Base-by-base conservation (phyloP, 1,140 invertebrate genomes). In the Campodea augens region DNA sequence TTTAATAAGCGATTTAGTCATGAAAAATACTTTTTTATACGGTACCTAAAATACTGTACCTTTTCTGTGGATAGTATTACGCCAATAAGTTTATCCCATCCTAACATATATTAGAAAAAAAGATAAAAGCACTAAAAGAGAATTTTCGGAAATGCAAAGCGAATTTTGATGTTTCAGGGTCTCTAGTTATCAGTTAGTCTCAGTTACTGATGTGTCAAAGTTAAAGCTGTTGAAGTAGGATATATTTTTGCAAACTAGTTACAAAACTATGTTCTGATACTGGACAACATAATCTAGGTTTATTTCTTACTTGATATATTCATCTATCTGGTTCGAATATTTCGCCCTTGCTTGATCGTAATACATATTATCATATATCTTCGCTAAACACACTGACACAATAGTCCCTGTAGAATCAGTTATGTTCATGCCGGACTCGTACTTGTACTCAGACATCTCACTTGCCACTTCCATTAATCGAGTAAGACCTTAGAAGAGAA, bases 321-420 rank as follows among this genome's bases (percentile, higher is more conserved):
- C 81, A 58, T 89, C 78, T 48, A 92, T 78, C 54, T 81, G 78
- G 5, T 74, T 71, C 18, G 74, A 70, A 56, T 81, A 96, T 24
- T 68, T 72, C 44, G 83, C 75, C 53, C 78, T 75, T 2, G 77
- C 74, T 54, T 78, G 71, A 57, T 98, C 93, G 57, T 86, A 85
- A 55, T 85, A 84, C 78, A 93, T 87, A 56, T 93, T 91, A 55
- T 93, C 88, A 63, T 91, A 97, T 45, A 96, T 74, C 53, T 78
- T 74, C 2, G 82, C 75, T 32, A 98, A 65, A 50, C 85, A 83
- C 13, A 91, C 81, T 5, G 91, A 81, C 0, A 83, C 80, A 53
- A 92, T 78, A 24, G 86, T 85, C 46, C 81, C 70, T 0, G 91
- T 92, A 4, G 83, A 83, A 4, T 74, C 59, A 5, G 89, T 92